Conservation (phyloP, 2,113 vertebrate genomes). For the Machaerirhynchus nigripectus region DNA sequence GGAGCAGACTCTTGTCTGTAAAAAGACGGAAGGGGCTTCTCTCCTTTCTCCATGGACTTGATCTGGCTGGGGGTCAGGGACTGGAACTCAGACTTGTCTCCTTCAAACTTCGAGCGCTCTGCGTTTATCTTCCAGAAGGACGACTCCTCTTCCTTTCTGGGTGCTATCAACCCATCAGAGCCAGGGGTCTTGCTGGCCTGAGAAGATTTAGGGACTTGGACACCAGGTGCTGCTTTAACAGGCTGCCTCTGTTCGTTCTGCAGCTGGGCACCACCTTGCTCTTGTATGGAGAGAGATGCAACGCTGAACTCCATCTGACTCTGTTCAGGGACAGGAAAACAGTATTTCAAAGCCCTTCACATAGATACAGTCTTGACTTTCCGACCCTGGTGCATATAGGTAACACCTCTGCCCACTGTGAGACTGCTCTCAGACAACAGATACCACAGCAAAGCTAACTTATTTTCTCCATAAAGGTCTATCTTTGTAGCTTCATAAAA, state of each 20-base stretch:
- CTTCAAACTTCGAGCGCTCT: conserved; percentile 88
- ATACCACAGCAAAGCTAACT: neutral
- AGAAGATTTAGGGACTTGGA: conserved; percentile 71
- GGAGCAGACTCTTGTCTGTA: conserved; percentile 79
- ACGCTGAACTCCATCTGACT: conserved; percentile 96
- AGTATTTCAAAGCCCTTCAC: conserved; percentile 9
- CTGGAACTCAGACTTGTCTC: conserved; percentile 86
- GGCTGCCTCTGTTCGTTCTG: conserved; percentile 76
- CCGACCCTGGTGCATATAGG: neutral
- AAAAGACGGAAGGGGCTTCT: conserved; percentile 87
- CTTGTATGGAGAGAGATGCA: conserved; percentile 75
- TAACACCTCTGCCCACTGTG: neutral
- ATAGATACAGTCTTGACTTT: neutral
- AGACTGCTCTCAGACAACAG: neutral
- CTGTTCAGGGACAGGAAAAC: conserved; percentile 60
- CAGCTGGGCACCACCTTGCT: conserved; percentile 58
- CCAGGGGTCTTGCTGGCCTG: conserved; percentile 76
- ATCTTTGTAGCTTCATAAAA: neutral
- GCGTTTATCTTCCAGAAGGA: conserved; percentile 96
- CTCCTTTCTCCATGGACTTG: conserved; percentile 96
- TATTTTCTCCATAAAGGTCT: neutral
- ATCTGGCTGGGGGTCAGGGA: conserved; percentile 96
- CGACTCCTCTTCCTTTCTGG: conserved; percentile 83
- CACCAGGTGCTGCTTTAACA: conserved; percentile 58
- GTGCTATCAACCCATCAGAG: conserved; percentile 70